phyloP scores from a whole-genome alignment of 2,888 invertebrate genomes.

The Agrypnus murinus region DNA sequence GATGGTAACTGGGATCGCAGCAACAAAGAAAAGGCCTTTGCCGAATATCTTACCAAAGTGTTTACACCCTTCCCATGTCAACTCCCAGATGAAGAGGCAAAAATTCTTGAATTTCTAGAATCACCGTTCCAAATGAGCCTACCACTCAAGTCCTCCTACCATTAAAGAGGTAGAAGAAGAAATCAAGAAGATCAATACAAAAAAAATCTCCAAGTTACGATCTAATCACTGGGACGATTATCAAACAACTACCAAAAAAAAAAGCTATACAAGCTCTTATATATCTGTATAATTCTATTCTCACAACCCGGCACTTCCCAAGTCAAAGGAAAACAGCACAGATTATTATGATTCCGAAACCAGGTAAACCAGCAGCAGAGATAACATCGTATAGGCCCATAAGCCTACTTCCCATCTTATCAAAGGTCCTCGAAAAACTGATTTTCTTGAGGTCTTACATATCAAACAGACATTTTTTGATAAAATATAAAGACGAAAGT shows the following conservation, averaged over 20 bases:
- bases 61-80: no score
- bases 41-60: constrained; percentile 14
- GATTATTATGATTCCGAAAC: no score
- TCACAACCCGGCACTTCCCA: constrained; percentile 7
- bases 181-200: neutral
- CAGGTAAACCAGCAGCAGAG: constrained; percentile 11
- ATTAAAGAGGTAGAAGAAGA: no score
- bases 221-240: no score
- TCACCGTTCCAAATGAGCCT: no score
- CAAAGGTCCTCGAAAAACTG: constrained; percentile 10
- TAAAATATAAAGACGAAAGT: constrained; percentile 4
- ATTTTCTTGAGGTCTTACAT: no score
- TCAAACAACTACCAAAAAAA: no score
- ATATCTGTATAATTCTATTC: constrained; percentile 10
- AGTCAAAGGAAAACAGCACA: no score
- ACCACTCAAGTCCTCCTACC: neutral
- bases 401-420: neutral
- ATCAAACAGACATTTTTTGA: constrained; percentile 5
- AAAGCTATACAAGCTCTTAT: constrained; percentile 16
- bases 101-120: neutral
- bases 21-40: constrained; percentile 16
- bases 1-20: constrained; percentile 12
- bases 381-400: constrained; percentile 2
- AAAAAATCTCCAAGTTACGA: no score
- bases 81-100: no score